Evolutionary conservation across 2,888 invertebrate species (phyloP).

Genomic region (Galeruca laticollis): DNA sequence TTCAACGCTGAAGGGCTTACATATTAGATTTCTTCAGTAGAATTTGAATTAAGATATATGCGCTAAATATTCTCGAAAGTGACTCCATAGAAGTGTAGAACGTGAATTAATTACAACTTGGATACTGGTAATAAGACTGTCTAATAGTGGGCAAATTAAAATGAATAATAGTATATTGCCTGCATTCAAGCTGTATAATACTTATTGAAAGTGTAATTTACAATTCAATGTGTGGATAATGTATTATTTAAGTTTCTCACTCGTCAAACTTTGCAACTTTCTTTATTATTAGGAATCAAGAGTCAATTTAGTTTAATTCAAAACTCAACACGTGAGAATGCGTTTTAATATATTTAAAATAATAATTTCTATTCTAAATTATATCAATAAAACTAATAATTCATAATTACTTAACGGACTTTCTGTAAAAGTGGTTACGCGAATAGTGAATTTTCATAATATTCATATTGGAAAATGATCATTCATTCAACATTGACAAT

Average conservation of each 20-base stretch:
- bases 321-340: no score
- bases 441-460: conserved; percentile 19
- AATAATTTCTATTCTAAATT: neutral
- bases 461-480: conserved; percentile 28
- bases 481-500: conserved; percentile 29
- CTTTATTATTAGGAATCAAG: no score
- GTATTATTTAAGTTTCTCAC: no score
- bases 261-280: no score
- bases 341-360: no score
- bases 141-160: conserved; percentile 55
- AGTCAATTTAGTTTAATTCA: no score
- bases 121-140: conserved; percentile 64
- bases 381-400: no score
- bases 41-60: neutral
- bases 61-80: neutral
- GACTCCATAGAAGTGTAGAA: conserved; percentile 45
- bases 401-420: neutral
- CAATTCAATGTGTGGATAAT: no score
- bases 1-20: conserved; percentile 9
- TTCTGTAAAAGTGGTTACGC: conserved; percentile 49
- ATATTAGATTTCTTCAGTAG: conserved; percentile 1
- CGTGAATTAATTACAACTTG: conserved; percentile 64
- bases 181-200: conserved; percentile 24
- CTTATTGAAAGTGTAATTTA: no score
- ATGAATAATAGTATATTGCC: conserved; percentile 20